Conservation (phyloP, 2,888 invertebrate species). For the Cordylochernes scorpioides region DNA sequence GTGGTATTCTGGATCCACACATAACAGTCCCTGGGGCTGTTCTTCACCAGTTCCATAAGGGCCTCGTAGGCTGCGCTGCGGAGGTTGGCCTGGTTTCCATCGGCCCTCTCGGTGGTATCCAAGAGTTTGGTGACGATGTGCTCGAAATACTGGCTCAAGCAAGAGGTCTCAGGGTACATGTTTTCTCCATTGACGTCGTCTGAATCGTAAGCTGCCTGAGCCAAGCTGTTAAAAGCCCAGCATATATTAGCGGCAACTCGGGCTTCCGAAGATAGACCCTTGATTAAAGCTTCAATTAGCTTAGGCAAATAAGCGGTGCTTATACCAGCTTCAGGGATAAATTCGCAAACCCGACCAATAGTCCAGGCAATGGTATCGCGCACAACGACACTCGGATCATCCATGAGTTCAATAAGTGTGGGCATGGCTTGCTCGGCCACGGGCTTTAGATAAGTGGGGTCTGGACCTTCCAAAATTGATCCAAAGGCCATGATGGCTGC, state of each 20-base stretch:
- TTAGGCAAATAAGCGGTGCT: slow-evolving; percentile 50
- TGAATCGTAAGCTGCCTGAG: slow-evolving; percentile 75
- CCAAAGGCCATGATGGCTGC: slow-evolving; percentile 98
- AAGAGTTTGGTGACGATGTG: slow-evolving; percentile 68
- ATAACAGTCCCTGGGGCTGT: slow-evolving; percentile 89
- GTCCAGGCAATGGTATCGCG: slow-evolving; percentile 96
- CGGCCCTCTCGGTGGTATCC: slow-evolving; percentile 76
- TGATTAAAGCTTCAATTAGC: slow-evolving; percentile 31
- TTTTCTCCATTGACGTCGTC: slow-evolving; percentile 28
- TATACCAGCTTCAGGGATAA: slow-evolving; percentile 78
- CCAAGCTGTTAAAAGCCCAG: slow-evolving; percentile 87
- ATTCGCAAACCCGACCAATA: slow-evolving; percentile 87
- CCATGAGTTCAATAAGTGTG: slow-evolving; percentile 75
- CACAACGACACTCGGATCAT: slow-evolving; percentile 74
- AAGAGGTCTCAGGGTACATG: slow-evolving; percentile 58
- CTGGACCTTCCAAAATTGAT: slow-evolving; percentile 64
- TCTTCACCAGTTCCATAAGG: slow-evolving; percentile 97
- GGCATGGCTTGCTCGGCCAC: slow-evolving; percentile 90
- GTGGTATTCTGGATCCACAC: slow-evolving; percentile 84
- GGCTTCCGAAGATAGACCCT: slow-evolving; percentile 67
- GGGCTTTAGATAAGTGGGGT: slow-evolving; percentile 56
- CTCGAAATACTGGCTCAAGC: slow-evolving; percentile 75
- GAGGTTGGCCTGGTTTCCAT: slow-evolving; percentile 38
- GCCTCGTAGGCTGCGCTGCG: slow-evolving; percentile 93
- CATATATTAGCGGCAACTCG: slow-evolving; percentile 93